Conservation (phyloP, 2,797 vertebrate genomes). For the Tachyglossus aculeatus region DNA sequence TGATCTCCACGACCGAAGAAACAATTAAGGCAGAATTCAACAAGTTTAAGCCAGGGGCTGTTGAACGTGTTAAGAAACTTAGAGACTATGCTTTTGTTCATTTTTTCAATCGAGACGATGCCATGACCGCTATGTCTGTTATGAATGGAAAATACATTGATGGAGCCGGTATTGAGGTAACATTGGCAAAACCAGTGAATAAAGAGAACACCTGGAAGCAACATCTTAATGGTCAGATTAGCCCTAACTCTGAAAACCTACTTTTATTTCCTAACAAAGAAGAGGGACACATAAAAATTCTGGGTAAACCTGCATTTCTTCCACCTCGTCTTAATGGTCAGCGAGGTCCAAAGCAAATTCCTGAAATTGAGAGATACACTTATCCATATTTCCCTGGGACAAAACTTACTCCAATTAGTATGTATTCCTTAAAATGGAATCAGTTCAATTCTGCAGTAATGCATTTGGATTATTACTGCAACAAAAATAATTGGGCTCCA, state of each 20-base stretch:
- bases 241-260: slow-evolving; percentile 69
- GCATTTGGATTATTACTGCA: slow-evolving; percentile 89
- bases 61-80: slow-evolving; percentile 94
- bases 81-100: slow-evolving; percentile 93
- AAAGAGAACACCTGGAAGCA: slow-evolving; percentile 78
- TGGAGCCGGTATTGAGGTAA: slow-evolving; percentile 86
- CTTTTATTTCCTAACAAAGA: slow-evolving; percentile 78
- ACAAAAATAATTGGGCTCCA: slow-evolving; percentile 84
- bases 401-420: slow-evolving; percentile 82
- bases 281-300: slow-evolving; percentile 68
- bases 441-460: slow-evolving; percentile 88
- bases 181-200: slow-evolving; percentile 86
- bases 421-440: slow-evolving; percentile 84
- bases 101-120: slow-evolving; percentile 88
- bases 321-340: slow-evolving; percentile 71
- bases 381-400: slow-evolving; percentile 83
- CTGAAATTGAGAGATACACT: slow-evolving; percentile 75
- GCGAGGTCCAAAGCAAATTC: slow-evolving; percentile 65
- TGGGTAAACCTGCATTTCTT: slow-evolving; percentile 69
- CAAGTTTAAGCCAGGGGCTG: slow-evolving; percentile 83
- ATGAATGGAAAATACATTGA: slow-evolving; percentile 90
- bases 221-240: slow-evolving; percentile 70
- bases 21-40: slow-evolving; percentile 88
- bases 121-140: slow-evolving; percentile 81
- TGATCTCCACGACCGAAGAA: slow-evolving; percentile 89